phyloP scores from a whole-genome alignment of 2,888 invertebrate species.

The Eilema sororculum region DNA sequence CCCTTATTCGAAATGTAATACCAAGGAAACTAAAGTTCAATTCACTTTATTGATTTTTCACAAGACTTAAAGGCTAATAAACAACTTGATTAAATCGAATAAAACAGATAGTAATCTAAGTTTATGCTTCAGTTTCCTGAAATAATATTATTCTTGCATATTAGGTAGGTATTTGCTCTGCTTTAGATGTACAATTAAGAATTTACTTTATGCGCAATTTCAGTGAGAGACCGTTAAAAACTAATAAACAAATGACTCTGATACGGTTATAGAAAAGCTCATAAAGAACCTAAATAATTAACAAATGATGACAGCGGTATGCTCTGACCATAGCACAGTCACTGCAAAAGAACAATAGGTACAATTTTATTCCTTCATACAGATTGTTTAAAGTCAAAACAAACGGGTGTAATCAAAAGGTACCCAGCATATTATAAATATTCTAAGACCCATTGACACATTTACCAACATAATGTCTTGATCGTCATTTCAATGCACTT shows the following conservation, averaged over 20 bases:
- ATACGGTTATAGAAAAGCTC: background rate
- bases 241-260: background rate
- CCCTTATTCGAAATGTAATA: background rate
- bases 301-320: background rate
- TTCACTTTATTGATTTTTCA: background rate
- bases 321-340: background rate
- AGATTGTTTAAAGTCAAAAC: background rate
- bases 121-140: background rate
- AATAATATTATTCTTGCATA: background rate
- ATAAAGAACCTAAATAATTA: background rate
- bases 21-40: background rate
- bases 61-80: background rate
- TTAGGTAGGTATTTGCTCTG: background rate
- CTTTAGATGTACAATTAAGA: background rate
- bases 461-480: slow-evolving; percentile 50
- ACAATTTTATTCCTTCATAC: background rate
- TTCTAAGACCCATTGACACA: slow-evolving; percentile 33
- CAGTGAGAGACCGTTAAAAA: background rate
- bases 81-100: background rate
- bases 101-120: background rate
- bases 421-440: background rate
- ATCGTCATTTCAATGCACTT: slow-evolving; percentile 52
- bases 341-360: slow-evolving; percentile 1
- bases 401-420: no score
- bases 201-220: background rate